Base-by-base conservation (phyloP, 2,797 vertebrate genomes). In the Bradypus variegatus region DNA sequence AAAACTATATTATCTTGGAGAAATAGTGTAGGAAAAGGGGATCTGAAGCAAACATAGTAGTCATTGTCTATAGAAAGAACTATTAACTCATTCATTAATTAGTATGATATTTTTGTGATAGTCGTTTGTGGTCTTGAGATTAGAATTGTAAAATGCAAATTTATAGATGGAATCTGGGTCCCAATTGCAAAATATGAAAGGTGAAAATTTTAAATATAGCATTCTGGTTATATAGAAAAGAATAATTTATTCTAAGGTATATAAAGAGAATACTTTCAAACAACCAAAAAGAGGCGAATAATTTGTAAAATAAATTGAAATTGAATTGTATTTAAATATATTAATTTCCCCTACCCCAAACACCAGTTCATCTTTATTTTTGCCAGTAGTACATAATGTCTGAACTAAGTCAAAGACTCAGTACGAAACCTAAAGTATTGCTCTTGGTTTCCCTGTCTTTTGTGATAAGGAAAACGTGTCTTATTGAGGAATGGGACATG, bases 391-490 rank as follows among this genome's bases (percentile, higher is more conserved):
- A n/a, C 45, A 55, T 70, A 90, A 88, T 60, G 14, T 82, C 48
- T 92, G 23, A n/a, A 89, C 85, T 92, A 92, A 93, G 21, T 89
- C 33, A 92, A 83, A 89, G 65, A 67, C 78, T 89, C 88, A 86
- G 73, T 3, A 64, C 80, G 67, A 92, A 91, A 75, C 27, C 76
- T 76, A 78, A 36, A 81, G 91, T 91, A 94, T 94, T 90, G 75
- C 10, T 58, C 10, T 45, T 89, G 67, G 50, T 29, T 95, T 80
- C 91, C 60, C 72, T 88, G 36, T 69, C 21, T 80, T 94, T 55
- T 55, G 13, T 27, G 92, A 70, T 73, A 78, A 79, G 76, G 83
- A 76, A 62, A 48, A 8, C 78, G 6, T 53, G 31, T 82, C n/a
- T 11, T 73, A 33, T 83, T 89, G 29, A 88, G 70, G 11, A 88